Percentiles rank a stretch among this genome's conserved stretches.
phyloP scores from a whole-genome alignment of 2,113 vertebrate genomes.

The Alligator mississippiensis region DNA sequence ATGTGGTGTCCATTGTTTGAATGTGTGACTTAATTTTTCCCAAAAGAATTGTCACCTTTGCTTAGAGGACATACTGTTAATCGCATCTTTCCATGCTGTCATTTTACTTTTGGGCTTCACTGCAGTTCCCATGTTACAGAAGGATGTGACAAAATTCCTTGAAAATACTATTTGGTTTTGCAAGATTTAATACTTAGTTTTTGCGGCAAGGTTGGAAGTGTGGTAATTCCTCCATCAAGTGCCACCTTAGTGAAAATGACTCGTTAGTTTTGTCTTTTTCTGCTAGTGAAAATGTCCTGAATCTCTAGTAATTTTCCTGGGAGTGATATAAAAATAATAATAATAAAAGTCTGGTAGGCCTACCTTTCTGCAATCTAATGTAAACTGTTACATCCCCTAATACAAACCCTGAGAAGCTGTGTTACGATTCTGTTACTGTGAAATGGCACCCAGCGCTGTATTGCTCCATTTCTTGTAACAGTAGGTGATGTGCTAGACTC shows the following conservation, averaged over 20 bases:
- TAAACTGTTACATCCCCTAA: background rate
- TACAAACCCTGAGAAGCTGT: background rate
- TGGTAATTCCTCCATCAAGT: background rate
- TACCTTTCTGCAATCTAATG: no score
- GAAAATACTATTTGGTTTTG: background rate
- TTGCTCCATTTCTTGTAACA: no score
- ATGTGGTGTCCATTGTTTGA: background rate
- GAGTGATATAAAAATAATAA: background rate
- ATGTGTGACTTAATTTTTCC: background rate
- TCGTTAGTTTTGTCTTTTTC: background rate
- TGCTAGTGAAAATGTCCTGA: background rate
- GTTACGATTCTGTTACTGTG: no score
- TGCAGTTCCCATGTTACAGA: background rate
- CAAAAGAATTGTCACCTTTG: fast-evolving
- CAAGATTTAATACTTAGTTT: background rate
- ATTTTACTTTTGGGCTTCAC: background rate
- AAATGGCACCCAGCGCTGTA: no score
- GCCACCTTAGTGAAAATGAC: background rate
- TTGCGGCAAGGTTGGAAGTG: background rate
- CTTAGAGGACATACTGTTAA: conserved; percentile 29
- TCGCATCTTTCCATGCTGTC: background rate
- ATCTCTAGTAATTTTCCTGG: background rate
- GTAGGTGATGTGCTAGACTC: background rate
- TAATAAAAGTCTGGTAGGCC: no score
- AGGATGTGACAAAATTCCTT: background rate